phyloP scores from a whole-genome alignment of 2,888 invertebrate genomes.

The Ceratothoa steindachneri region DNA sequence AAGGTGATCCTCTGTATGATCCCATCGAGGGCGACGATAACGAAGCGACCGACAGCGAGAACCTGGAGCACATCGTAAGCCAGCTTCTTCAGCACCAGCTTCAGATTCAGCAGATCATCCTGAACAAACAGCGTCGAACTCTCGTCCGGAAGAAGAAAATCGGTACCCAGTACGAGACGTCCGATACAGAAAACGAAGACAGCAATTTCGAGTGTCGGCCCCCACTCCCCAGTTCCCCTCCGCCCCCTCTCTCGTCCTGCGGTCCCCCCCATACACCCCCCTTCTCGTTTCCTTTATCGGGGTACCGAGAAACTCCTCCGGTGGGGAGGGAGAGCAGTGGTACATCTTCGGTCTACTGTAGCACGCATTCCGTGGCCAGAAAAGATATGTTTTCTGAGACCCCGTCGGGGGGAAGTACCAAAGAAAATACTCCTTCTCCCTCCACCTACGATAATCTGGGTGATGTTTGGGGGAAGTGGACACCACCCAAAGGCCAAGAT shows the following conservation, averaged over 20 bases:
- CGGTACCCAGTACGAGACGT: slow-evolving; percentile 49
- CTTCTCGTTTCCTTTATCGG: not conserved
- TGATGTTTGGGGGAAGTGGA: slow-evolving; percentile 3
- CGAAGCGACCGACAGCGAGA: slow-evolving; percentile 52
- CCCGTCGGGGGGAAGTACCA: not conserved
- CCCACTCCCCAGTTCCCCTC: not conserved
- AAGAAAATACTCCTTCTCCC: slow-evolving; percentile 13
- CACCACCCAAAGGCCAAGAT: too few relatives aligned
- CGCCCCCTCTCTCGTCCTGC: not conserved
- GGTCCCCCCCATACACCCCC: not conserved
- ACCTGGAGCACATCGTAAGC: slow-evolving; percentile 72
- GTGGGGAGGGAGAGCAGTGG: slow-evolving; percentile 27
- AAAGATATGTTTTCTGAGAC: not conserved
- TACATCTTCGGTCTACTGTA: slow-evolving; percentile 32
- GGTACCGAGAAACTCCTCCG: not conserved
- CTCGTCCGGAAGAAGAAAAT: slow-evolving; percentile 20
- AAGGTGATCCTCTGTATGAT: not conserved
- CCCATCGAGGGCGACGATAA: slow-evolving; percentile 9
- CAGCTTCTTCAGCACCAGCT: slow-evolving; percentile 76
- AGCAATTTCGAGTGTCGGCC: not conserved
- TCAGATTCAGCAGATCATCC: slow-evolving; percentile 73
- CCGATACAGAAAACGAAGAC: slow-evolving; percentile 50
- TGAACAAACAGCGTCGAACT: slow-evolving; percentile 59
- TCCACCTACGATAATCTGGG: slow-evolving; percentile 9
- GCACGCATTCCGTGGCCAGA: slow-evolving; percentile 29